These are phyloP conservation scores for Enteromius thamalakanensis DNA, from an alignment of 2,797 vertebrate genomes.

Conservation along the genomic window DNA sequence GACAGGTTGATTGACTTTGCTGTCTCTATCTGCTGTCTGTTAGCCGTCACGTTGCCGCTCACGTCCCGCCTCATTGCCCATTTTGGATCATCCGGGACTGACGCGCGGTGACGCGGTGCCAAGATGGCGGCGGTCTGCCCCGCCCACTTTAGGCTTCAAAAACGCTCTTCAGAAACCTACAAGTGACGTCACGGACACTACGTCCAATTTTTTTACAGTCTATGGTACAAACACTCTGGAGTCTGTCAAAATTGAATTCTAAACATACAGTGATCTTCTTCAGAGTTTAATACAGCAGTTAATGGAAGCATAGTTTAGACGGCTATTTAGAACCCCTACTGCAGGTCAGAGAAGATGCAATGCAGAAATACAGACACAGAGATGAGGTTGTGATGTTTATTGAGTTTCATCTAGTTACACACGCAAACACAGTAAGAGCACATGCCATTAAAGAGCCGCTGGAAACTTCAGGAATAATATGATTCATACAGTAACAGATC, in stretches of 20 bases:
- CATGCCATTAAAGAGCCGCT: conserved; percentile 60
- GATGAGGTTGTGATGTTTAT: conserved; percentile 1
- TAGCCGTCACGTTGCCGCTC: too few relatives aligned
- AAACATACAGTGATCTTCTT: neutral
- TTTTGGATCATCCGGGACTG: too few relatives aligned
- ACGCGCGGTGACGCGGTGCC: too few relatives aligned
- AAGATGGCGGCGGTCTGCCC: too few relatives aligned
- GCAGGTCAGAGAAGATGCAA: neutral
- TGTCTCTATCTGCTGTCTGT: too few relatives aligned
- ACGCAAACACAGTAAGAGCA: conserved; percentile 8
- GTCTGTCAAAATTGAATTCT: neutral
- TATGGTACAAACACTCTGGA: too few relatives aligned
- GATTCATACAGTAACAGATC: conserved; percentile 62
- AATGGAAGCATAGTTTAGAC: neutral
- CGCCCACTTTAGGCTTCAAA: too few relatives aligned
- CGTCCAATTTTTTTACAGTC: too few relatives aligned
- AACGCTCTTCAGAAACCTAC: too few relatives aligned
- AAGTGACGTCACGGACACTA: too few relatives aligned
- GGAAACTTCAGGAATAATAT: conserved; percentile 55
- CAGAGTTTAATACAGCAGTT: neutral
- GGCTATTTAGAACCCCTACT: neutral
- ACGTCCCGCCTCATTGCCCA: too few relatives aligned
- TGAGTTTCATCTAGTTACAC: neutral
- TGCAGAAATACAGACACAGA: neutral
- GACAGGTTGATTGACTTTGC: too few relatives aligned